Evolutionary conservation across 2,797 vertebrate species (phyloP).

Genomic region (Enoplosus armatus): DNA sequence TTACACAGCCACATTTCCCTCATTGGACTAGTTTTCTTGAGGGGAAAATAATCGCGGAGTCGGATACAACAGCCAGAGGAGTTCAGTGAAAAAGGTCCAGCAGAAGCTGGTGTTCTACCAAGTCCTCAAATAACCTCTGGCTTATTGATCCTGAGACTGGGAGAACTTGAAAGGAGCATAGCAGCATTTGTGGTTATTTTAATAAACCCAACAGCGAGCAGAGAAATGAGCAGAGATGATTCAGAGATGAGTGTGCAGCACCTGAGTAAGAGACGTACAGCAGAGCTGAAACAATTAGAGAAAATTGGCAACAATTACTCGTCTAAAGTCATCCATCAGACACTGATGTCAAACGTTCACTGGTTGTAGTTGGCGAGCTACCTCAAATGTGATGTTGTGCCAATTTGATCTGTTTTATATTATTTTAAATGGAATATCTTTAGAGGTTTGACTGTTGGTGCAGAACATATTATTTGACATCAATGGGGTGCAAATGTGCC

Average conservation of each 20-base stretch:
- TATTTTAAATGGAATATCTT: background rate
- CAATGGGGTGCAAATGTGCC: background rate
- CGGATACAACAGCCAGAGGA: background rate
- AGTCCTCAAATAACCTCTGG: slow-evolving; percentile 21
- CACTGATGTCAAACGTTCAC: background rate
- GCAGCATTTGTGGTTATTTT: background rate
- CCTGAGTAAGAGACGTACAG: background rate
- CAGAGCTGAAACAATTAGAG: background rate
- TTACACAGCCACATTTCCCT: slow-evolving; percentile 2
- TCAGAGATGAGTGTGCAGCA: background rate
- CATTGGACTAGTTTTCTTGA: background rate
- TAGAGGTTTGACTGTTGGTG: background rate
- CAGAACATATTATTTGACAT: background rate
- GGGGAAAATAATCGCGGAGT: background rate
- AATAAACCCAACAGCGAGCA: background rate
- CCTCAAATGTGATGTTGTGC: background rate
- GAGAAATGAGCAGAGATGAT: background rate
- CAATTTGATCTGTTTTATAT: background rate
- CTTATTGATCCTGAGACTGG: slow-evolving; percentile 21
- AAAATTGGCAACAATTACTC: background rate
- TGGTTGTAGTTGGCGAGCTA: background rate
- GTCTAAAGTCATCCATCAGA: background rate
- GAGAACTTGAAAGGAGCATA: background rate
- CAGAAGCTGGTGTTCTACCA: background rate
- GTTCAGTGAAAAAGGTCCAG: background rate